A percentile compares a stretch with the other conserved stretches of the same genome.
Conservation (phyloP, 2,113 vertebrate genomes). For the Cyanoramphus novaezelandiae region DNA sequence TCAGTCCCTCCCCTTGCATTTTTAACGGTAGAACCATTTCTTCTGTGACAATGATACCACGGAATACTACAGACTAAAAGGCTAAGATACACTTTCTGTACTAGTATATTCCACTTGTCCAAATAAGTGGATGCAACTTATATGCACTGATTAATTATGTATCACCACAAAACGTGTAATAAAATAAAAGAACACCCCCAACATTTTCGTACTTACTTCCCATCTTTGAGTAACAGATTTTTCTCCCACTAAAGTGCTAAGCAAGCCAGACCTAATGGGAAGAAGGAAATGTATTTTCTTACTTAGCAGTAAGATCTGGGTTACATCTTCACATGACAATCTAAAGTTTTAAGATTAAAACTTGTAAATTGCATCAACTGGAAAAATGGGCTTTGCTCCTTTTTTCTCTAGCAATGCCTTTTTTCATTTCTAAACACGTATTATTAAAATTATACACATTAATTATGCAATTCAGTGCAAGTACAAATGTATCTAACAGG, state of each 20-base stretch:
- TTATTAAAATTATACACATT: background rate
- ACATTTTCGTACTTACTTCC: conserved; percentile 83
- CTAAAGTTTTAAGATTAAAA: background rate
- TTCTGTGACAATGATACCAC: background rate
- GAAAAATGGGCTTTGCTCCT: background rate
- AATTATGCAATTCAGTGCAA: background rate
- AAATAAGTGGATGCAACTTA: background rate
- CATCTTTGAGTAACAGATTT: conserved; percentile 98
- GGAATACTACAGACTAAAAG: background rate
- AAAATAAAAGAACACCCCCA: background rate
- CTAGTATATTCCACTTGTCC: background rate
- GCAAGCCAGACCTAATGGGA: conserved; percentile 87
- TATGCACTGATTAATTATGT: fast-evolving
- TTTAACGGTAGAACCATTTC: background rate
- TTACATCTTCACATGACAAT: background rate
- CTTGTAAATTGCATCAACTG: background rate
- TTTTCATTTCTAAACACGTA: background rate
- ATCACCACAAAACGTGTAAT: background rate
- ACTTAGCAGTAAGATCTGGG: background rate
- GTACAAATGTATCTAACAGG: background rate
- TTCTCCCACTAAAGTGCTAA: conserved; percentile 96
- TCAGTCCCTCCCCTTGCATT: background rate
- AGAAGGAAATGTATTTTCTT: background rate
- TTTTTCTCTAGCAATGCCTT: background rate
- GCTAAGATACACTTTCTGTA: background rate